Percentiles rank a stretch among this genome's conserved stretches.
These are phyloP conservation scores for Onthophagus taurus DNA, from an alignment of 1,140 invertebrate genomes.

Conservation along the genomic window DNA sequence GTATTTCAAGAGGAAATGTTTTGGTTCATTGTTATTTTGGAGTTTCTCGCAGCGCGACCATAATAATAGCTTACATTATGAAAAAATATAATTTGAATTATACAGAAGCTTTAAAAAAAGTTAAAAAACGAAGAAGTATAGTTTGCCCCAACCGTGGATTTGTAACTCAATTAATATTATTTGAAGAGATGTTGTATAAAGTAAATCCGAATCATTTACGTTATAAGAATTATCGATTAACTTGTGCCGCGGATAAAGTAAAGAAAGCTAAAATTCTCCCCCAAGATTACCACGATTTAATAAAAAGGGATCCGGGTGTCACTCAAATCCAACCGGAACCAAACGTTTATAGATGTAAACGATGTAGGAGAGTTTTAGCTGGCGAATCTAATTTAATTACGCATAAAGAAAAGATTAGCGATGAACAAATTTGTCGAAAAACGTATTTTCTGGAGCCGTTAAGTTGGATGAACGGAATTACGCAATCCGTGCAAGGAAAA, in stretches of 20 bases:
- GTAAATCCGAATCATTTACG: constrained; percentile 61
- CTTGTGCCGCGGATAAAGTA: constrained; percentile 68
- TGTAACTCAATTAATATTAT: constrained; percentile 63
- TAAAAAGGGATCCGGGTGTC: constrained; percentile 72
- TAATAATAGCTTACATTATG: constrained; percentile 79
- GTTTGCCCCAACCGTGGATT: constrained; percentile 42
- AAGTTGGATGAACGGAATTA: constrained; percentile 68
- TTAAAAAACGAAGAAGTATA: constrained; percentile 25
- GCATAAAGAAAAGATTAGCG: constrained; percentile 44
- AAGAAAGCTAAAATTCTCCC: constrained; percentile 76
- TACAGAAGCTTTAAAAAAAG: constrained; percentile 53
- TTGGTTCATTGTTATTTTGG: constrained; percentile 80
- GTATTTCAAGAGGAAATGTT: constrained; percentile 47
- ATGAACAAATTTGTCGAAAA: constrained; percentile 47
- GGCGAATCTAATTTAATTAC: constrained; percentile 65
- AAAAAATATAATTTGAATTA: constrained; percentile 65
- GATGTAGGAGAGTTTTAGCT: constrained; percentile 69
- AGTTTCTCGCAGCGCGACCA: constrained; percentile 73
- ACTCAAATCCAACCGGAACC: constrained; percentile 66
- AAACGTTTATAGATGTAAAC: constrained; percentile 68
- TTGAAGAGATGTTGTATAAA: constrained; percentile 62
- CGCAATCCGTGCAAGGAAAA: constrained; percentile 61
- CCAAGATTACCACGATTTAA: constrained; percentile 60
- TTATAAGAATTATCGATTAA: constrained; percentile 67
- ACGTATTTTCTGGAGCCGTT: constrained; percentile 75